A percentile compares a stretch with the other conserved stretches of the same genome.
These are phyloP conservation scores for Eumeta japonica DNA, from an alignment of 1,140 invertebrate species.

Conservation along the genomic window DNA sequence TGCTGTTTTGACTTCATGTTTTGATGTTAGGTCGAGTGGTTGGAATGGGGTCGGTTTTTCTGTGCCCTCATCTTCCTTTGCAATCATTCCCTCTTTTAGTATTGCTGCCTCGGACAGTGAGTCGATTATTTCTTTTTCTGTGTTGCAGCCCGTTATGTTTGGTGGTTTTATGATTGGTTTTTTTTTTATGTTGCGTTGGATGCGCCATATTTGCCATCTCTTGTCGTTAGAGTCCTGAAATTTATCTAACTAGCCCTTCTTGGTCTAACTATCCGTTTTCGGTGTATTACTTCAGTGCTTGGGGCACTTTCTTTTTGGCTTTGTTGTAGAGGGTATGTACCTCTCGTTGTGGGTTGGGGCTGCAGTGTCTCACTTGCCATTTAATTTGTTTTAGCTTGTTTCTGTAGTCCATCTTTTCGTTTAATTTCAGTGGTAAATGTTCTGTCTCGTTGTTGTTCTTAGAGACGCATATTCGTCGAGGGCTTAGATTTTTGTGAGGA, in stretches of 20 bases:
- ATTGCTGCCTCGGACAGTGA: conserved; percentile 3
- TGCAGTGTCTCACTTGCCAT: conserved; percentile 4
- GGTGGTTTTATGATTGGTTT: conserved; percentile 5
- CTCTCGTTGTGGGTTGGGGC: not conserved
- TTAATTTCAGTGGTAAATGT: conserved; percentile 4
- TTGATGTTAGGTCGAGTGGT: conserved; percentile 7
- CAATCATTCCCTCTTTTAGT: conserved; percentile 5
- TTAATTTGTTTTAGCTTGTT: conserved; percentile 1
- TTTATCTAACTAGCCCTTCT: conserved; percentile 1
- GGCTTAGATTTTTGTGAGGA: conserved; percentile 3
- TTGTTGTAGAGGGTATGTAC: conserved; percentile 1
- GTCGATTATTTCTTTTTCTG: conserved; percentile 5
- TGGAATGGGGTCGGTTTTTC: conserved; percentile 4
- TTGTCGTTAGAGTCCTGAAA: conserved; percentile 3
- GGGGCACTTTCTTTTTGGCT: not conserved
- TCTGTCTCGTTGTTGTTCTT: conserved; percentile 2
- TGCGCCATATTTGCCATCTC: conserved; percentile 3
- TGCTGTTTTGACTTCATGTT: too few species aligned
- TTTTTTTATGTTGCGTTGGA: conserved; percentile 2
- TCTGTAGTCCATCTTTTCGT: conserved; percentile 1
- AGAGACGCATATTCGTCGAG: conserved; percentile 3
- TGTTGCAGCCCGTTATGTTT: conserved; percentile 4
- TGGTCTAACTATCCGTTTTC: too few species aligned
- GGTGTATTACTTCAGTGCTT: not conserved
- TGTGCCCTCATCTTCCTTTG: conserved; percentile 1